Percentiles rank a stretch among this genome's conserved stretches.
phyloP scores from a whole-genome alignment of 2,113 vertebrate species.

The Falcunculus frontatus region DNA sequence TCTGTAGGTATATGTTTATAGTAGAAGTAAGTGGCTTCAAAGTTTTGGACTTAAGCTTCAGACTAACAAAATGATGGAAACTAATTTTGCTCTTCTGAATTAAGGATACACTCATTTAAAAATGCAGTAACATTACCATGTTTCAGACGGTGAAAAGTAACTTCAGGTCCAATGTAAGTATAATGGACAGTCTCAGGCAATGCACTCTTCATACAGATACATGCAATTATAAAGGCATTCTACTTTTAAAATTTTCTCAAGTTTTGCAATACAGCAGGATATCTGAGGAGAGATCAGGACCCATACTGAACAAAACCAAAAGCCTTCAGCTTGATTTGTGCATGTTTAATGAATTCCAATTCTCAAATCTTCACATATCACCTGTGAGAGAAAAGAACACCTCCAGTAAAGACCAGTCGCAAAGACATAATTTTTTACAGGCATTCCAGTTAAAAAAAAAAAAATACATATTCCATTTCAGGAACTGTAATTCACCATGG shows the following conservation, averaged over 20 bases:
- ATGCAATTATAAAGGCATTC: constrained; percentile 51
- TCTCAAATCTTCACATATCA: constrained; percentile 42
- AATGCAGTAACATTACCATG: background rate
- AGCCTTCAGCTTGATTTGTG: constrained; percentile 23
- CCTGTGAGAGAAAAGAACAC: constrained; percentile 44
- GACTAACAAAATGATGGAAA: background rate
- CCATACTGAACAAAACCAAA: constrained; percentile 5
- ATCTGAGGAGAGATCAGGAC: constrained; percentile 35
- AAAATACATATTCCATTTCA: background rate
- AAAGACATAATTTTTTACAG: background rate
- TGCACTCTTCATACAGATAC: constrained; percentile 50
- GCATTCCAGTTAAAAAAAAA: background rate
- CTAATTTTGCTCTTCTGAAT: background rate
- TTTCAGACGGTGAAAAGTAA: background rate
- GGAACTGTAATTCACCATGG: background rate
- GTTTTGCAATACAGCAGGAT: constrained; percentile 32
- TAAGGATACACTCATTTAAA: background rate
- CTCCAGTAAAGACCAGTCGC: background rate
- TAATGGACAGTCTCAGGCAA: constrained; percentile 2
- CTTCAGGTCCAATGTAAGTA: background rate
- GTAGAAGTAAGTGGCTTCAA: background rate
- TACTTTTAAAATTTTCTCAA: constrained; percentile 44
- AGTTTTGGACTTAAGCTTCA: constrained; percentile 34
- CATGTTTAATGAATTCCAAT: constrained; percentile 30
- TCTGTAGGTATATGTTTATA: background rate